Percentiles rank a stretch among this genome's conserved stretches.
Evolutionary conservation across 1,140 invertebrate species (phyloP).

Genomic region (Drosophila pectinifera): DNA sequence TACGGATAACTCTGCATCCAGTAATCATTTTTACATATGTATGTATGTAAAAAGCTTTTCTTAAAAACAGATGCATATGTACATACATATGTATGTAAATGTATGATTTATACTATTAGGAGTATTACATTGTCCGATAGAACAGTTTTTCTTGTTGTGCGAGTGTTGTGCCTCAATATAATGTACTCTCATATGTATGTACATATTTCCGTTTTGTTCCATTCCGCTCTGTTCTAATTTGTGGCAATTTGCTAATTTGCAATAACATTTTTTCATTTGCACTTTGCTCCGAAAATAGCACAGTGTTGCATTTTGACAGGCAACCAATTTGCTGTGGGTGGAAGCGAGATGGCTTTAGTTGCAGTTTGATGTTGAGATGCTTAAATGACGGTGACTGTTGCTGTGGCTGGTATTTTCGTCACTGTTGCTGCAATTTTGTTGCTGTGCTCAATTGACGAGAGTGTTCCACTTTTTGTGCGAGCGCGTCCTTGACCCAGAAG

Average conservation of each 20-base stretch:
- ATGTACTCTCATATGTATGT: not conserved
- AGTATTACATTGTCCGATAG: too few species aligned
- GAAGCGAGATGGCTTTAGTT: slow-evolving; percentile 1
- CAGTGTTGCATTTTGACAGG: slow-evolving; percentile 30
- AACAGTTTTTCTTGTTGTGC: not conserved
- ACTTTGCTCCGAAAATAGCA: slow-evolving; percentile 50
- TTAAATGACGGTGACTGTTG: slow-evolving; percentile 13
- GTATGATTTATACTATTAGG: too few species aligned
- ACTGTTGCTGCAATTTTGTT: slow-evolving; percentile 5
- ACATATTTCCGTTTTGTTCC: not conserved
- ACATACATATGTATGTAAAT: not conserved
- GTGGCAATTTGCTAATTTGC: slow-evolving; percentile 54
- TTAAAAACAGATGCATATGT: too few species aligned
- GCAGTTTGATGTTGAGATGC: slow-evolving; percentile 27
- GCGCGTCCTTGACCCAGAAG: slow-evolving; percentile 56
- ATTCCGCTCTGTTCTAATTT: slow-evolving; percentile 29
- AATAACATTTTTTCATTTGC: slow-evolving; percentile 49
- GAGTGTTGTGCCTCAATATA: not conserved
- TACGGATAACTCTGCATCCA: not conserved
- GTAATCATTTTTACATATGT: not conserved
- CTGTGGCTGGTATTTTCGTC: slow-evolving; percentile 19
- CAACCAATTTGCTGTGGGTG: not conserved
- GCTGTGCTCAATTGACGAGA: slow-evolving; percentile 22
- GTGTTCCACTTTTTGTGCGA: slow-evolving; percentile 41
- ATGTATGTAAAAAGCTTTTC: not conserved